Evolutionary conservation across 2,113 vertebrate species (phyloP), one percentile per base, ranked within the genome.

Genomic region (Cyanoderma ruficeps): DNA sequence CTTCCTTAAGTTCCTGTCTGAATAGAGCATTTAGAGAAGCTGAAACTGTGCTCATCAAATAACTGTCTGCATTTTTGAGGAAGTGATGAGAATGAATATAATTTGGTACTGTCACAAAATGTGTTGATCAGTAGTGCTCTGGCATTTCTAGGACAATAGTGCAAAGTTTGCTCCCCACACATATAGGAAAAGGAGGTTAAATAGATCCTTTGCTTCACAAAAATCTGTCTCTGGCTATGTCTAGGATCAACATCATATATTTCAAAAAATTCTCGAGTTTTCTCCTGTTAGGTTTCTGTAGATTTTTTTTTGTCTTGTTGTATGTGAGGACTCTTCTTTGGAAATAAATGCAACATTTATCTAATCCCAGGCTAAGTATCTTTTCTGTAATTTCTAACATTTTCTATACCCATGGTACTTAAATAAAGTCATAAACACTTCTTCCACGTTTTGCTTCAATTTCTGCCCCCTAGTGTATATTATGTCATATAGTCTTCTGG

Each of bases 1-100:
- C 92, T 97, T 94, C 61, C 81, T 94, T 88, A 93, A 71, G 56
- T 93, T 96, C 83, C 60, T 86, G 52, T 75, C 83, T 97, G 88
- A 96, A 92, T 95, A 83, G 94, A 92, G n/a, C 88, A 90, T 86
- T 96, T 93, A 93, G 64, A 59, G 44, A 83, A 88, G 63, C 68
- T 90, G 84, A 88, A 95, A 74, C 70, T 86, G 55, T 80, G n/a
- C 93, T 93, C 90, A 93, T 95, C 92, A 95, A 80, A 70, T 78
- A 89, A 71, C 72, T 93, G 71, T 96, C 86, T 96, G 60, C 88
- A 86, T 83, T 96, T 96, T 72, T 3, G 22, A 94, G 90, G 85
- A 93, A 91, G 42, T 77, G 79, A 77, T 41, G 33, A 86, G 71
- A 89, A 86, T 78, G 60, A 52, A 74, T 60, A 75, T 57, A 83